These are phyloP conservation scores for Onychomys torridus DNA, from an alignment of 2,797 vertebrate genomes.

Conservation along the genomic window DNA sequence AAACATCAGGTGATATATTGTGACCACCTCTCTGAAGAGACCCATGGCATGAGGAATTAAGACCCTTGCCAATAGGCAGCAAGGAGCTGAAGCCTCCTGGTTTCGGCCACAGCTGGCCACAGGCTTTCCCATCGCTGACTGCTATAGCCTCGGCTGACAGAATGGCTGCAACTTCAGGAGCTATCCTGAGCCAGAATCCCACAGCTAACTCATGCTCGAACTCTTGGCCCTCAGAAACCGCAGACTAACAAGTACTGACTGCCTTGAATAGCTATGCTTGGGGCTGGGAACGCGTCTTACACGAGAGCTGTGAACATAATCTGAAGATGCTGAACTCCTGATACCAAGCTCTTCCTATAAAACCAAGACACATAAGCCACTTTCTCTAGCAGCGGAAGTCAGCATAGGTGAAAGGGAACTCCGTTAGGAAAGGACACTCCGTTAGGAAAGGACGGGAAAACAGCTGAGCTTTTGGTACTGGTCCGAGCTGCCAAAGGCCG, in stretches of 20 bases:
- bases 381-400: not conserved
- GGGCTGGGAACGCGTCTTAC: not conserved
- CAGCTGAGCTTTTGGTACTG: not conserved
- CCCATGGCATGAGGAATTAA: not conserved
- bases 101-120: not conserved
- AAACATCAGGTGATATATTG: not conserved
- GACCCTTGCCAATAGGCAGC: not conserved
- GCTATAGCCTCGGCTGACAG: not conserved
- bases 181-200: not conserved
- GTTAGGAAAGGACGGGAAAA: not conserved
- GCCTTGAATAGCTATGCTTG: not conserved
- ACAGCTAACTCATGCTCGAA: not conserved
- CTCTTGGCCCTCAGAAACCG: not conserved
- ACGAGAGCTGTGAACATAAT: not conserved
- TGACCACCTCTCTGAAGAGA: not conserved
- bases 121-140: not conserved
- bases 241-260: not conserved
- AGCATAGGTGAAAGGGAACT: not conserved
- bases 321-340: constrained; percentile 32
- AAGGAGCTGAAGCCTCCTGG: not conserved
- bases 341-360: not conserved
- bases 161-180: not conserved
- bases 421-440: not conserved
- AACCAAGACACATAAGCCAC: not conserved
- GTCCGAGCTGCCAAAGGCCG: not conserved